Conservation (phyloP, 2,888 invertebrate species). For the Alviniconcha strummeri region DNA sequence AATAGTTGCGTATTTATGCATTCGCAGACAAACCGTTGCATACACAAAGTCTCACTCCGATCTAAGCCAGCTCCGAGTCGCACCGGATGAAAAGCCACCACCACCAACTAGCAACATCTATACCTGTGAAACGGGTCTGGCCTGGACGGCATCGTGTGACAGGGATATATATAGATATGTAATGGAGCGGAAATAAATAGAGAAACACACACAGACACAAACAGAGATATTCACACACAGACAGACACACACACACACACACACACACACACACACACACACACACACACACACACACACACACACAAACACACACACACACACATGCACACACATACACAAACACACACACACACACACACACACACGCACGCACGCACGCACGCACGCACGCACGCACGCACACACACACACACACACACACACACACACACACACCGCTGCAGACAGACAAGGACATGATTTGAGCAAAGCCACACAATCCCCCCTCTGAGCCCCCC, state of each 20-base stretch:
- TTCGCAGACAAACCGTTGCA: neutral
- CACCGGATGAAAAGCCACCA: too few relatives aligned
- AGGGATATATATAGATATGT: too few relatives aligned
- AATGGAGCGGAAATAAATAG: neutral
- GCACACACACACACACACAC: constrained; percentile 19
- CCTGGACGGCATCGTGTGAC: too few relatives aligned
- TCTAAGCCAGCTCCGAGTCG: too few relatives aligned
- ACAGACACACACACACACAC: constrained; percentile 7
- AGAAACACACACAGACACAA: neutral
- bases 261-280: neutral
- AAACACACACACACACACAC: constrained; percentile 13
- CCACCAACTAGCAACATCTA: too few relatives aligned
- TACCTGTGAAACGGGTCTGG: too few relatives aligned
- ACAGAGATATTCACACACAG: neutral
- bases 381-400: constrained; percentile 4
- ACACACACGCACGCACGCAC: constrained; percentile 5
- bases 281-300: constrained; percentile 15
- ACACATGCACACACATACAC: neutral
- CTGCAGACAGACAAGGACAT: neutral
- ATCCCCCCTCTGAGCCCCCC: neutral
- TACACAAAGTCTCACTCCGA: neutral
- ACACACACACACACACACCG: neutral
- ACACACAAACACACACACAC: constrained; percentile 10
- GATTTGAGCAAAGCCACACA: too few relatives aligned
- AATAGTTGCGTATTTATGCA: too few relatives aligned